Conservation (phyloP, 2,888 invertebrate species). For the Adelphocoris suturalis region DNA sequence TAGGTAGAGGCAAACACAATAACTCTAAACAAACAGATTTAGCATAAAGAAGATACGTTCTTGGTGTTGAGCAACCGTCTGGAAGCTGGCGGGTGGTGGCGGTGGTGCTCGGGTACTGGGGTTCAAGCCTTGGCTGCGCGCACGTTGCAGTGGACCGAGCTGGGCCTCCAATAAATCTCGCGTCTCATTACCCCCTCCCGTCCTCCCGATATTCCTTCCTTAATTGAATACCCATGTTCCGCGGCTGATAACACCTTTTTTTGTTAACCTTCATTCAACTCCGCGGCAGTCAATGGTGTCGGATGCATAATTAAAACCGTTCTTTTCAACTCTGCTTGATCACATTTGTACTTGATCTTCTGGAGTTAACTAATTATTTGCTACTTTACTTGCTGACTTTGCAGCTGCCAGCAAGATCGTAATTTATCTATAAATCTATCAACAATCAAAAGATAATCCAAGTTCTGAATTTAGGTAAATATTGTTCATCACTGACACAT, state of each 20-base stretch:
- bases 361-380: too few relatives aligned
- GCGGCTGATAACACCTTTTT: constrained; percentile 57
- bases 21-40: too few relatives aligned
- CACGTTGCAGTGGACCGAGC: constrained; percentile 2
- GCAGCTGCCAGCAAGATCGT: too few relatives aligned
- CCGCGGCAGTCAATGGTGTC: constrained; percentile 55
- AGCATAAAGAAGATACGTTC: too few relatives aligned
- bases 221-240: constrained; percentile 69
- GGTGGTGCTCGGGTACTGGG: background rate
- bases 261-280: constrained; percentile 67
- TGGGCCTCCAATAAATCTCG: constrained; percentile 46
- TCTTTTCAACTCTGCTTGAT: constrained; percentile 24
- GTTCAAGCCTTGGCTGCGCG: background rate
- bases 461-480: too few relatives aligned
- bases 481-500: too few relatives aligned
- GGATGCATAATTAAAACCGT: constrained; percentile 60
- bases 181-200: constrained; percentile 62
- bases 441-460: too few relatives aligned
- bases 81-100: background rate
- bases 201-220: constrained; percentile 43
- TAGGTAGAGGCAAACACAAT: too few relatives aligned
- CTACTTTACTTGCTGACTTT: too few relatives aligned
- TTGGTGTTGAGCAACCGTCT: too few relatives aligned
- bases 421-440: too few relatives aligned
- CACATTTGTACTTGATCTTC: too few relatives aligned